Evolutionary conservation across 2,797 vertebrate species (phyloP).

Genomic region (Neoniphon sammara): DNA sequence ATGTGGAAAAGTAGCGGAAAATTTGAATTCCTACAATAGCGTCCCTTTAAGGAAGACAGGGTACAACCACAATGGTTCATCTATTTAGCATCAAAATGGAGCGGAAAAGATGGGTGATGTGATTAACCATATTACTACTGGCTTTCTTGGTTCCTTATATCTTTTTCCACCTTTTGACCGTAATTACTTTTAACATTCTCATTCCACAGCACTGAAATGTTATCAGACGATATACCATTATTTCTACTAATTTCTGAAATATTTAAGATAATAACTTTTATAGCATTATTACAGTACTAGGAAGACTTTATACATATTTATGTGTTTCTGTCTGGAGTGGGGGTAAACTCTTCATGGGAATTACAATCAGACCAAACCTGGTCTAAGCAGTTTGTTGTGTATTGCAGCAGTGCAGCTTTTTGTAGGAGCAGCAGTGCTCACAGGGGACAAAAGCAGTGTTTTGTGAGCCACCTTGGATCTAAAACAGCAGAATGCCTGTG

Average conservation of each 20-base stretch:
- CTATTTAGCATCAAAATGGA: constrained; percentile 54
- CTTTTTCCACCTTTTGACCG: constrained; percentile 38
- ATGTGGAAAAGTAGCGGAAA: not conserved
- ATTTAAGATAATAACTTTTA: constrained; percentile 32
- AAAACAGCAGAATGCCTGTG: constrained; percentile 28
- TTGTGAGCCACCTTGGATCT: not conserved
- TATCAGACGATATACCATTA: constrained; percentile 47
- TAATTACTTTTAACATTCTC: constrained; percentile 23
- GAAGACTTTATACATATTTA: constrained; percentile 5
- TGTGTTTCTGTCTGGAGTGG: constrained; percentile 22
- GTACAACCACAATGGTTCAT: constrained; percentile 15
- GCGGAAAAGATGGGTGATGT: not conserved
- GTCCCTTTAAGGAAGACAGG: constrained; percentile 1
- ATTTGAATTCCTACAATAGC: constrained; percentile 1
- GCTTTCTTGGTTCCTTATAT: constrained; percentile 31
- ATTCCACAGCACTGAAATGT: constrained; percentile 39
- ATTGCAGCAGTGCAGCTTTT: constrained; percentile 18
- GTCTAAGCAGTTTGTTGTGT: constrained; percentile 1
- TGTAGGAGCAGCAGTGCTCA: not conserved
- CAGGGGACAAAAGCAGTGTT: too few species aligned
- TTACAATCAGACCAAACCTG: constrained; percentile 6
- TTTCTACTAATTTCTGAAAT: constrained; percentile 44
- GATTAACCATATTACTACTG: constrained; percentile 39
- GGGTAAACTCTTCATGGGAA: not conserved
- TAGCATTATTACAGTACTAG: constrained; percentile 27